Evolutionary conservation across 2,113 vertebrate genomes (phyloP).

Genomic region (Symphodus melops): DNA sequence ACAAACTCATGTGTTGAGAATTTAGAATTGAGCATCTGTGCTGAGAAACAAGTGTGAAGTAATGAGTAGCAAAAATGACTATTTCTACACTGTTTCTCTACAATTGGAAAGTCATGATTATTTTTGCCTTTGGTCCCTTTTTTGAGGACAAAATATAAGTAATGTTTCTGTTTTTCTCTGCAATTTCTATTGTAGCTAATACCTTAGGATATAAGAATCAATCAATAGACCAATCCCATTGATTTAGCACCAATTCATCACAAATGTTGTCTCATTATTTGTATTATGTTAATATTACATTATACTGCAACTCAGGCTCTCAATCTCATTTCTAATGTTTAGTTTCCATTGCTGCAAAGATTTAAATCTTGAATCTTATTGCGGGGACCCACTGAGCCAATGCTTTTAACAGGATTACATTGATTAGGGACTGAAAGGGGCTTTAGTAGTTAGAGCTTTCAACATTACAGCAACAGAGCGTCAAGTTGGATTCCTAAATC

Average conservation of each 20-base stretch:
- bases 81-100: neutral
- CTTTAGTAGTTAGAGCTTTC: conserved; percentile 18
- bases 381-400: neutral
- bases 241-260: too few relatives aligned
- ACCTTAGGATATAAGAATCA: too few relatives aligned
- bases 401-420: conserved; percentile 15
- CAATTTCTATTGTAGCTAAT: too few relatives aligned
- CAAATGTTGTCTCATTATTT: too few relatives aligned
- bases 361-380: neutral
- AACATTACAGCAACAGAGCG: neutral
- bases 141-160: neutral
- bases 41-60: conserved; percentile 14
- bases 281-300: too few relatives aligned
- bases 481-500: conserved; percentile 1
- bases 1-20: conserved; percentile 5
- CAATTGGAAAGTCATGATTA: neutral
- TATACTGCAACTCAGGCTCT: neutral
- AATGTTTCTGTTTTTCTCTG: neutral
- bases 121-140: neutral
- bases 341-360: neutral
- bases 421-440: conserved; percentile 4
- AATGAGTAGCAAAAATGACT: neutral
- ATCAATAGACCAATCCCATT: too few relatives aligned
- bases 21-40: neutral
- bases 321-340: neutral